A percentile compares a stretch with the other conserved stretches of the same genome.
These are phyloP conservation scores for Spodoptera littoralis DNA, from an alignment of 2,888 invertebrate species.

Conservation along the genomic window DNA sequence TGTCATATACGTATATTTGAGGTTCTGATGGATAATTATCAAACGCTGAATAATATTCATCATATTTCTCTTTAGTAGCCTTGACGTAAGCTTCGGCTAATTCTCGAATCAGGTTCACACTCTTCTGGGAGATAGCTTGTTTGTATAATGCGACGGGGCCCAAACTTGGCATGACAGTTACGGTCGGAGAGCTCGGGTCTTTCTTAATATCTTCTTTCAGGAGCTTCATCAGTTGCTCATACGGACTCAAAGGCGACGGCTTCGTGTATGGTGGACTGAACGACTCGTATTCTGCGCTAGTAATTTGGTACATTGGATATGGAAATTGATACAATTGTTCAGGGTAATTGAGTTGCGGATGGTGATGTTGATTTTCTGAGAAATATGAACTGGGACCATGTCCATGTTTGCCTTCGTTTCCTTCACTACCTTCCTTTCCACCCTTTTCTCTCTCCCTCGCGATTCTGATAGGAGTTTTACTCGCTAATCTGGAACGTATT, in stretches of 20 bases:
- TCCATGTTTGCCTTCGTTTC: background rate
- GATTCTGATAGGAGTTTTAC: constrained; percentile 59
- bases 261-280: constrained; percentile 10
- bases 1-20: constrained; percentile 43
- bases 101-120: constrained; percentile 69
- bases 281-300: constrained; percentile 22
- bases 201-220: constrained; percentile 68
- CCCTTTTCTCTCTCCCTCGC: constrained; percentile 53
- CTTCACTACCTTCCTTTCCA: background rate
- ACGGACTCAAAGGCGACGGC: constrained; percentile 52
- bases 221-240: constrained; percentile 70
- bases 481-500: constrained; percentile 66
- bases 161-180: constrained; percentile 68
- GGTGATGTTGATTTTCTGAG: background rate
- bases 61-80: constrained; percentile 39
- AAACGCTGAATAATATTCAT: constrained; percentile 46
- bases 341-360: constrained; percentile 9
- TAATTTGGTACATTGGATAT: constrained; percentile 29
- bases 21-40: constrained; percentile 29
- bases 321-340: constrained; percentile 13
- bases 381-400: background rate
- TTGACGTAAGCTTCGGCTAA: constrained; percentile 67
- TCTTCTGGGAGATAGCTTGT: constrained; percentile 77
- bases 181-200: constrained; percentile 67
- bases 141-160: constrained; percentile 76